Conservation (phyloP, 1,140 invertebrate genomes). For the Lepidurus arcticus region DNA sequence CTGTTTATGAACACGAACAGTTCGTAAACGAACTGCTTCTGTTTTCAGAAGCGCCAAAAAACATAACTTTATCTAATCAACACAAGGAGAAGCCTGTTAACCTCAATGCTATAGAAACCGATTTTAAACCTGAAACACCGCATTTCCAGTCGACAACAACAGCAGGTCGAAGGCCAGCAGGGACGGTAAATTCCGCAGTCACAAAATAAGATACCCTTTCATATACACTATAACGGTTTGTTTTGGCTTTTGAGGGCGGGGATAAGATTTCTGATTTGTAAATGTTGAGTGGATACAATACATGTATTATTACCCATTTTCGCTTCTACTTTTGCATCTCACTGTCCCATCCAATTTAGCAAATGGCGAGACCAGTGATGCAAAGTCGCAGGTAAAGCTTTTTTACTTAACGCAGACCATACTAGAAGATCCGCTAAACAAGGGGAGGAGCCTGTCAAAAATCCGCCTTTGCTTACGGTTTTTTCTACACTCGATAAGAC, state of each 20-base stretch:
- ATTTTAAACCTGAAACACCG: background rate
- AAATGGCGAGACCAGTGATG: background rate
- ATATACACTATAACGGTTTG: background rate
- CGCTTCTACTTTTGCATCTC: background rate
- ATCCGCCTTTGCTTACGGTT: background rate
- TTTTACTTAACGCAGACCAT: background rate
- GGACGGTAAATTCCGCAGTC: background rate
- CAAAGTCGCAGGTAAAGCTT: background rate
- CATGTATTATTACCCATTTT: conserved; percentile 4
- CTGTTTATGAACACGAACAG: background rate
- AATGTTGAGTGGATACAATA: conserved; percentile 1
- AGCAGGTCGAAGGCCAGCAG: background rate
- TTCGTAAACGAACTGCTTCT: background rate
- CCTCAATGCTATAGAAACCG: background rate
- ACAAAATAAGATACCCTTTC: background rate
- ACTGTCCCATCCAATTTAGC: background rate
- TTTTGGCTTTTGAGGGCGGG: background rate
- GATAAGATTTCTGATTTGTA: background rate
- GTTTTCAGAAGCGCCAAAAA: background rate
- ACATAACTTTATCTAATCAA: background rate
- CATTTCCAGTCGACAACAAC: background rate
- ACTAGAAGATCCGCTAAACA: background rate
- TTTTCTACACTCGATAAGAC: background rate
- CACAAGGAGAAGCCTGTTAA: background rate
- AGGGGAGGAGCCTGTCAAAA: background rate